phyloP scores from a whole-genome alignment of 2,113 vertebrate species.

The Perca fluviatilis region DNA sequence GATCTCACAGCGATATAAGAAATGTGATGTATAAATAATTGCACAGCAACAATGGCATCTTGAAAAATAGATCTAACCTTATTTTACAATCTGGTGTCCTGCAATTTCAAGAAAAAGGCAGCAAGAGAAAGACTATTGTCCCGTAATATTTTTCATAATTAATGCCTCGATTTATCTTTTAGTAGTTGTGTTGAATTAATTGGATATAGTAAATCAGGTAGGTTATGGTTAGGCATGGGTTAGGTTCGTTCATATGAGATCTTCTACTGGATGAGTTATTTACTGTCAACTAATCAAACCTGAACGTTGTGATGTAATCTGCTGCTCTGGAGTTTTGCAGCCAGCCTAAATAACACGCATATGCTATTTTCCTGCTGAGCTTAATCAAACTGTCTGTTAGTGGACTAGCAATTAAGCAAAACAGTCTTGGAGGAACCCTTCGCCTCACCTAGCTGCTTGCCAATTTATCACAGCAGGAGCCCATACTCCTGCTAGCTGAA shows the following conservation, averaged over 20 bases:
- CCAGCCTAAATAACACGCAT: slow-evolving; percentile 54
- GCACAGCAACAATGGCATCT: slow-evolving; percentile 17
- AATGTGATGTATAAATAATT: background rate
- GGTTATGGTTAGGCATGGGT: background rate
- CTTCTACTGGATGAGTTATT: background rate
- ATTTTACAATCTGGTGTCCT: slow-evolving; percentile 1
- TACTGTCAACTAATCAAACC: slow-evolving; percentile 37
- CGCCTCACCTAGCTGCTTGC: slow-evolving; percentile 38
- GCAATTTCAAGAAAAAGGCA: slow-evolving; percentile 12
- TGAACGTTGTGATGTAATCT: slow-evolving; percentile 34
- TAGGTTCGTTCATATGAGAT: background rate
- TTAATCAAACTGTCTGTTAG: slow-evolving; percentile 69
- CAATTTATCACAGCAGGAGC: slow-evolving; percentile 77
- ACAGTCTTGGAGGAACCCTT: slow-evolving; percentile 64
- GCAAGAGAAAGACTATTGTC: background rate
- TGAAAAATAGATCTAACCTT: slow-evolving; percentile 23
- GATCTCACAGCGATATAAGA: slow-evolving; percentile 3
- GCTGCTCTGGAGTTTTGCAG: slow-evolving; percentile 21
- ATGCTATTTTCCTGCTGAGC: slow-evolving; percentile 58
- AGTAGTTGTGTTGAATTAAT: background rate
- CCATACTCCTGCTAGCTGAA: slow-evolving; percentile 44
- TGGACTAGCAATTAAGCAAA: slow-evolving; percentile 76
- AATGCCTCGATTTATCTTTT: slow-evolving; percentile 4
- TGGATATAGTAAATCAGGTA: background rate
- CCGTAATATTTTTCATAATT: slow-evolving; percentile 2